Evolutionary conservation across 1,140 invertebrate species (phyloP).

Genomic region (Euwallacea similis): DNA sequence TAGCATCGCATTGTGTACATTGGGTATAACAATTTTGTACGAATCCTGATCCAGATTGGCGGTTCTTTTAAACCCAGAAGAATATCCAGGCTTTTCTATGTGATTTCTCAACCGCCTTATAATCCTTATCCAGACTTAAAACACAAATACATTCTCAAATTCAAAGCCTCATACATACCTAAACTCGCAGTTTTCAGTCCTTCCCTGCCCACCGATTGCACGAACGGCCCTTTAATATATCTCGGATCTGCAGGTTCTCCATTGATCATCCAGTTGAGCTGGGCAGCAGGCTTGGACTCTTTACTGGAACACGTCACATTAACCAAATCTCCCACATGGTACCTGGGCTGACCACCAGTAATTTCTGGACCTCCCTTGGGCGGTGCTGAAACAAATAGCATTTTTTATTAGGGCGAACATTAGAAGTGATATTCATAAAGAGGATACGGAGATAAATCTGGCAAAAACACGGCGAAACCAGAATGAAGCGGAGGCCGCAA

Average conservation of each 20-base stretch:
- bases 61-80: no score
- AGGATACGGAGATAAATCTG: neutral
- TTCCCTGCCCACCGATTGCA: slow-evolving; percentile 55
- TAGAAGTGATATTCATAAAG: neutral
- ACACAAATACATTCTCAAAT: neutral
- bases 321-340: slow-evolving; percentile 79
- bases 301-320: slow-evolving; percentile 82
- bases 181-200: slow-evolving; percentile 70
- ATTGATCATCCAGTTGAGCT: slow-evolving; percentile 86
- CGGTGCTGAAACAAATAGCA: slow-evolving; percentile 62
- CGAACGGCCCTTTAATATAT: slow-evolving; percentile 57
- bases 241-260: slow-evolving; percentile 68
- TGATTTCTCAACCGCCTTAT: no score
- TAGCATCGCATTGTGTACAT: no score
- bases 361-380: slow-evolving; percentile 83
- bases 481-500: slow-evolving; percentile 8
- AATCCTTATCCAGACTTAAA: no score
- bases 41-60: no score
- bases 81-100: no score
- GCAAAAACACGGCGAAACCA: neutral
- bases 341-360: slow-evolving; percentile 73
- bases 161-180: slow-evolving; percentile 18
- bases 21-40: no score
- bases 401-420: neutral
- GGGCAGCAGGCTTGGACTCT: slow-evolving; percentile 78